These are phyloP conservation scores for Archivesica marissinica DNA, from an alignment of 1,140 invertebrate species.

Conservation along the genomic window DNA sequence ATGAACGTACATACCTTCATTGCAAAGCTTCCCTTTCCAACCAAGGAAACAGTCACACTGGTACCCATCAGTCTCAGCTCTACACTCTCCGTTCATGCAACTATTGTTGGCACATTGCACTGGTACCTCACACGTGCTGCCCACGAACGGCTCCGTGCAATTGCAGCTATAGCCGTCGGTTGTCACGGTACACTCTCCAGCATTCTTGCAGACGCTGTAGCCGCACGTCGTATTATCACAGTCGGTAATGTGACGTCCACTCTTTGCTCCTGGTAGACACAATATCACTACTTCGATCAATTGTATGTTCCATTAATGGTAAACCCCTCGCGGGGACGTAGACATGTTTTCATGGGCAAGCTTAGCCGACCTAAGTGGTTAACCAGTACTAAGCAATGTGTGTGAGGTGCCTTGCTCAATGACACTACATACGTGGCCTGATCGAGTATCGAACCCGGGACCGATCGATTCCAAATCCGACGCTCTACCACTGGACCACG, in stretches of 20 bases:
- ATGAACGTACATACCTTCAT: neutral
- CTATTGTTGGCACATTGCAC: neutral
- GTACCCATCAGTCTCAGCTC: neutral
- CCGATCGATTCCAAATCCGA: no score
- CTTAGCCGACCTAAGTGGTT: no score
- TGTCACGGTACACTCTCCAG: neutral
- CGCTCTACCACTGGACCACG: no score
- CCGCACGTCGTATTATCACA: constrained; percentile 22
- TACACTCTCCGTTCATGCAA: constrained; percentile 10
- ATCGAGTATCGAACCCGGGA: no score
- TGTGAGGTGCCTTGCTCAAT: no score
- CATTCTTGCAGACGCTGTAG: neutral
- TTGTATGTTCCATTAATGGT: no score
- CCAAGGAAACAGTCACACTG: constrained; percentile 10
- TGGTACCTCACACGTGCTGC: constrained; percentile 1
- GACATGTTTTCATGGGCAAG: no score
- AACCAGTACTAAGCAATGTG: no score
- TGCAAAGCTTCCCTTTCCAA: neutral
- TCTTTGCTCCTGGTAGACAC: neutral
- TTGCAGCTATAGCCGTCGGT: neutral
- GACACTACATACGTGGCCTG: no score
- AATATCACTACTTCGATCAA: no score
- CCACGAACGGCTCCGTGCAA: neutral
- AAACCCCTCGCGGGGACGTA: no score
- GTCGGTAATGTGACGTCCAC: neutral